These are phyloP conservation scores for Campoplex nolae DNA, from an alignment of 2,888 invertebrate species.

Conservation along the genomic window DNA sequence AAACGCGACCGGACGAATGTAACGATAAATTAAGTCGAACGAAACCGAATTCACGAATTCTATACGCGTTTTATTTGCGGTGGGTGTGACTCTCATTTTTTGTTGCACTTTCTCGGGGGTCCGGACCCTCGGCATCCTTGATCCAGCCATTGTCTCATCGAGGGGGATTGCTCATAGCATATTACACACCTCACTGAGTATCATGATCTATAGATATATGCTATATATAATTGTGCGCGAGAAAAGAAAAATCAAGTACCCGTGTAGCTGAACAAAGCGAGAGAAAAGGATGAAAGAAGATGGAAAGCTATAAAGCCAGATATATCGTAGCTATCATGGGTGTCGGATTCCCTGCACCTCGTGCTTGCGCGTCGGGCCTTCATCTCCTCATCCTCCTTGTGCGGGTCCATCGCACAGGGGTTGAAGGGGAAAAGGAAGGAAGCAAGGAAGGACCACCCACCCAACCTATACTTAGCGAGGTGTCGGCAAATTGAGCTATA, in stretches of 20 bases:
- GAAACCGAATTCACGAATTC: slow-evolving; percentile 21
- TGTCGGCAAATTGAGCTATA: slow-evolving; percentile 85
- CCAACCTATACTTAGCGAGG: slow-evolving; percentile 85
- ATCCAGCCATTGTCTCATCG: slow-evolving; percentile 57
- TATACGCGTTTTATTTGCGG: background rate
- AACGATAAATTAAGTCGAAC: background rate
- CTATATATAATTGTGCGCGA: background rate
- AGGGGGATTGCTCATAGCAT: slow-evolving; percentile 39
- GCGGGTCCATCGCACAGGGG: slow-evolving; percentile 38
- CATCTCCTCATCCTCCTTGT: slow-evolving; percentile 45
- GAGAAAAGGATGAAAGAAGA: slow-evolving; percentile 22
- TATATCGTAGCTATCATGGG: slow-evolving; percentile 53
- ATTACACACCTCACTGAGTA: slow-evolving; percentile 14
- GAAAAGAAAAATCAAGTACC: slow-evolving; percentile 24
- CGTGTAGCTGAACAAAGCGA: slow-evolving; percentile 19
- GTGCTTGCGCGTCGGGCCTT: slow-evolving; percentile 22
- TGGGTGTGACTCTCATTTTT: slow-evolving; percentile 63
- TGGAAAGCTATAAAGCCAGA: slow-evolving; percentile 35
- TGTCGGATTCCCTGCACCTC: slow-evolving; percentile 48
- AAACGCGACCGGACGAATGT: background rate
- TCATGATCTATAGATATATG: slow-evolving; percentile 11
- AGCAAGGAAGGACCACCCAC: slow-evolving; percentile 80
- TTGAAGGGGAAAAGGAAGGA: slow-evolving; percentile 65
- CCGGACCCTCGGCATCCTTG: slow-evolving; percentile 38
- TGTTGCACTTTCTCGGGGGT: slow-evolving; percentile 44